A percentile compares a stretch with the other conserved stretches of the same genome.
phyloP scores from a whole-genome alignment of 2,797 vertebrate species.

The Phrynocephalus guinanensis region DNA sequence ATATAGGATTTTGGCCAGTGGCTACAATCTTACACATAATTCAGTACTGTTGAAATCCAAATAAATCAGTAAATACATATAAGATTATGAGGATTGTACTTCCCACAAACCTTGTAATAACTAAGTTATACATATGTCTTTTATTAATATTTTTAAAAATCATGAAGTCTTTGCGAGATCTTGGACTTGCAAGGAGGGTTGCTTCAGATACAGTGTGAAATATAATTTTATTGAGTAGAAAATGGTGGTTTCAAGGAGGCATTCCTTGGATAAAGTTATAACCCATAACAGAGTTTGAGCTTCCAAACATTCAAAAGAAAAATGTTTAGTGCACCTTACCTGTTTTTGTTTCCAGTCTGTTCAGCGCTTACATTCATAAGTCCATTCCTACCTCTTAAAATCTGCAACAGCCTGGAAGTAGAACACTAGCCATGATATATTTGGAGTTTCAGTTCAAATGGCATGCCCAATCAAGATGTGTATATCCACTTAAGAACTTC shows the following conservation, averaged over 20 bases:
- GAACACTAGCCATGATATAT: background rate
- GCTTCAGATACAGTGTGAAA: background rate
- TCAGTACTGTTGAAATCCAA: background rate
- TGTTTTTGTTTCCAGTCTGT: background rate
- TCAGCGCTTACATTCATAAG: background rate
- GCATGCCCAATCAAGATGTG: background rate
- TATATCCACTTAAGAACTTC: background rate
- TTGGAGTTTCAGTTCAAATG: background rate
- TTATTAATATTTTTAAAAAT: constrained; percentile 1
- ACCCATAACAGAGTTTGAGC: background rate
- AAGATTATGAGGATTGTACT: background rate
- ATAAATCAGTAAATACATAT: background rate
- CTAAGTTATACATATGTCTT: background rate
- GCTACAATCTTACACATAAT: background rate
- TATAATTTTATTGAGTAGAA: background rate
- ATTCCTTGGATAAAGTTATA: background rate
- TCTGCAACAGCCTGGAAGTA: background rate
- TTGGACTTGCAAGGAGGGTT: background rate
- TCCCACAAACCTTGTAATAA: background rate
- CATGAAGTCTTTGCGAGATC: background rate
- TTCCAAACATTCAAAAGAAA: background rate
- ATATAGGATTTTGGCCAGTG: background rate
- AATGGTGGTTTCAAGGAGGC: background rate
- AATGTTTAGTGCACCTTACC: background rate
- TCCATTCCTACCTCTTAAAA: background rate